These are phyloP conservation scores for Ochotona princeps DNA, from an alignment of 2,113 vertebrate species.

Conservation along the genomic window DNA sequence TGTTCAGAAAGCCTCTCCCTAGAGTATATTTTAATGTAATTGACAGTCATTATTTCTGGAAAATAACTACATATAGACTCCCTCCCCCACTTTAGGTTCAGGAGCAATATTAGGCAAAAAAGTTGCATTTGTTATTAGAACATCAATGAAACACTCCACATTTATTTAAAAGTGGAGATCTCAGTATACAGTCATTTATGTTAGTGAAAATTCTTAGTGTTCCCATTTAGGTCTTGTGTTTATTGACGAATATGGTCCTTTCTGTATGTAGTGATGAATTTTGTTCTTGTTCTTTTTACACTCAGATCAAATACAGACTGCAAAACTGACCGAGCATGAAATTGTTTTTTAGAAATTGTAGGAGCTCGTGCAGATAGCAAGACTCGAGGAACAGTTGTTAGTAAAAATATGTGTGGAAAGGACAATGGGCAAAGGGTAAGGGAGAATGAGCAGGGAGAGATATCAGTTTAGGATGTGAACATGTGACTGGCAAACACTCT, in stretches of 20 bases:
- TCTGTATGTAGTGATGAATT: slow-evolving; percentile 75
- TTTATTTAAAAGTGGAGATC: slow-evolving; percentile 59
- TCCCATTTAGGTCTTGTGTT: slow-evolving; percentile 56
- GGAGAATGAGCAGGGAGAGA: background rate
- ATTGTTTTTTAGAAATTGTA: slow-evolving; percentile 83
- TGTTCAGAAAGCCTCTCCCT: slow-evolving; percentile 74
- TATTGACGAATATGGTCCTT: slow-evolving; percentile 57
- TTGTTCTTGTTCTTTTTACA: slow-evolving; percentile 67
- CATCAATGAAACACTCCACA: slow-evolving; percentile 28
- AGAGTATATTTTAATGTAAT: slow-evolving; percentile 81
- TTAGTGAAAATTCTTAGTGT: slow-evolving; percentile 63
- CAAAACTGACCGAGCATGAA: slow-evolving; percentile 80
- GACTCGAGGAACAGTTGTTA: slow-evolving; percentile 69
- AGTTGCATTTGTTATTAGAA: slow-evolving; percentile 30
- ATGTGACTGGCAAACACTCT: background rate
- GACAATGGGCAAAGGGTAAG: background rate
- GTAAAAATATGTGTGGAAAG: slow-evolving; percentile 51
- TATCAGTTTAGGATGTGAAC: background rate
- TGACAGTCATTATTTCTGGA: slow-evolving; percentile 74
- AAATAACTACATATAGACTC: slow-evolving; percentile 50
- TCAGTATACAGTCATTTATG: slow-evolving; percentile 38
- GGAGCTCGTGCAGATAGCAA: slow-evolving; percentile 57
- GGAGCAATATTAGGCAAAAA: slow-evolving; percentile 40
- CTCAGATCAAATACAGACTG: slow-evolving; percentile 79
- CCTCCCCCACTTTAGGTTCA: slow-evolving; percentile 54